Evolutionary conservation across 2,888 invertebrate genomes (phyloP).

Genomic region (Tenthredo distinguenda): DNA sequence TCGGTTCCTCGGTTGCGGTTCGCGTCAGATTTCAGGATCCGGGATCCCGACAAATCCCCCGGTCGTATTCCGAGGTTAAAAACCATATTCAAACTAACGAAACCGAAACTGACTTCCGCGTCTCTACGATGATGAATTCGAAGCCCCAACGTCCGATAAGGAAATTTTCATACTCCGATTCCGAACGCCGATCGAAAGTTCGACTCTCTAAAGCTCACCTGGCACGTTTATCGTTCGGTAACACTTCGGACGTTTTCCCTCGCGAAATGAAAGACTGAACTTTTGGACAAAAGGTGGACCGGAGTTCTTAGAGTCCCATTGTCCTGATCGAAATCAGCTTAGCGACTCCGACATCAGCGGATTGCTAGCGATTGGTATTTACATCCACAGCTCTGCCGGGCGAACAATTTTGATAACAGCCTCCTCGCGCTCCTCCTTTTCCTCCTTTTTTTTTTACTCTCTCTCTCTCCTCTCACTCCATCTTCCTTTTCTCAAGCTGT

Average conservation of each 20-base stretch:
- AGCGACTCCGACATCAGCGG: conserved; percentile 25
- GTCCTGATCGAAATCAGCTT: conserved; percentile 38
- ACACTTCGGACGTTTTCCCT: not conserved
- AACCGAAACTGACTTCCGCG: not conserved
- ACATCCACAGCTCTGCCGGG: conserved; percentile 27
- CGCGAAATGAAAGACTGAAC: conserved; percentile 37
- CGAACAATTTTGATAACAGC: conserved; percentile 49
- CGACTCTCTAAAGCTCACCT: not conserved
- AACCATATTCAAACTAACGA: not conserved
- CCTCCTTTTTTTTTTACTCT: too few species aligned
- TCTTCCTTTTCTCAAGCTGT: not conserved
- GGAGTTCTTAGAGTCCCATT: conserved; percentile 10
- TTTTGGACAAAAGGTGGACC: conserved; percentile 41
- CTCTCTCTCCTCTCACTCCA: too few species aligned
- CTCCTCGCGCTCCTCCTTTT: not conserved
- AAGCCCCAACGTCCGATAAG: not conserved
- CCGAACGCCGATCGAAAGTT: not conserved
- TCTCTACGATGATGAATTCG: not conserved
- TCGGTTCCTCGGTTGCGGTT: conserved; percentile 28
- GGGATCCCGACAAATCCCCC: not conserved
- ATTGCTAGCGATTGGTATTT: conserved; percentile 36
- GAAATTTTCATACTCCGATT: not conserved
- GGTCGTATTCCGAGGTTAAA: not conserved
- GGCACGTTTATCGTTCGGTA: not conserved
- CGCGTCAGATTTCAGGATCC: conserved; percentile 1